A percentile compares a stretch with the other conserved stretches of the same genome.
Conservation (phyloP, 1,140 invertebrate genomes). For the Drosophila ercepeae region DNA sequence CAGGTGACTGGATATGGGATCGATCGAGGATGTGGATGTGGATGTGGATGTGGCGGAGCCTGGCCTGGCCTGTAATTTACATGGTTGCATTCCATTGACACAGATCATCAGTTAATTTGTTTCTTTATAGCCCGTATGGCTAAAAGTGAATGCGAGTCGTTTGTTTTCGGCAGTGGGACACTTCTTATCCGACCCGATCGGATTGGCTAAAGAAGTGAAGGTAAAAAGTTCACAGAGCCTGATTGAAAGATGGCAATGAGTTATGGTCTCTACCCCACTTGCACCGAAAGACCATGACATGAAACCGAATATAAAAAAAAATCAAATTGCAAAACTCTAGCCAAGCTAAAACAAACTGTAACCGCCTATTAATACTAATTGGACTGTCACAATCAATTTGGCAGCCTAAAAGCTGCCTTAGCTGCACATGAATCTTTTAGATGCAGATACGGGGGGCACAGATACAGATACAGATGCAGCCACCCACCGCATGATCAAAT, state of each 20-base stretch:
- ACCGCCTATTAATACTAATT: conserved; percentile 59
- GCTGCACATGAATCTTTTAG: conserved; percentile 19
- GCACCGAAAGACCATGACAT: neutral
- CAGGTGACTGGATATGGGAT: conserved; percentile 9
- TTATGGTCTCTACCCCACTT: conserved; percentile 16
- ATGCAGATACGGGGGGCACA: neutral
- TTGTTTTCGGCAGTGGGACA: conserved; percentile 79
- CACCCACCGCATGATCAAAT: conserved; percentile 71
- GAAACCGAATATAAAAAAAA: conserved; percentile 5
- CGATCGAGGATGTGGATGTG: conserved; percentile 2
- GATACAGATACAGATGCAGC: conserved; percentile 3
- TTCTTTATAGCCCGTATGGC: conserved; percentile 67
- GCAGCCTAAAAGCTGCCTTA: conserved; percentile 34
- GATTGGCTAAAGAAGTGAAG: conserved; percentile 27
- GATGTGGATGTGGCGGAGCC: conserved; percentile 8
- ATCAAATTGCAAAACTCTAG: conserved; percentile 15
- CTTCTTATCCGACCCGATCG: conserved; percentile 65
- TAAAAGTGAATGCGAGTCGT: conserved; percentile 78
- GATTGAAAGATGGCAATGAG: conserved; percentile 52
- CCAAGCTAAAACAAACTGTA: conserved; percentile 29
- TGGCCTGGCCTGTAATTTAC: conserved; percentile 60
- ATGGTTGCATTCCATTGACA: conserved; percentile 83
- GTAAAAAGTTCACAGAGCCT: conserved; percentile 19
- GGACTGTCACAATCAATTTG: conserved; percentile 68
- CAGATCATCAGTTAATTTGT: conserved; percentile 83